Evolutionary conservation across 2,797 vertebrate genomes (phyloP).

Genomic region (Diglossa cyanea): DNA sequence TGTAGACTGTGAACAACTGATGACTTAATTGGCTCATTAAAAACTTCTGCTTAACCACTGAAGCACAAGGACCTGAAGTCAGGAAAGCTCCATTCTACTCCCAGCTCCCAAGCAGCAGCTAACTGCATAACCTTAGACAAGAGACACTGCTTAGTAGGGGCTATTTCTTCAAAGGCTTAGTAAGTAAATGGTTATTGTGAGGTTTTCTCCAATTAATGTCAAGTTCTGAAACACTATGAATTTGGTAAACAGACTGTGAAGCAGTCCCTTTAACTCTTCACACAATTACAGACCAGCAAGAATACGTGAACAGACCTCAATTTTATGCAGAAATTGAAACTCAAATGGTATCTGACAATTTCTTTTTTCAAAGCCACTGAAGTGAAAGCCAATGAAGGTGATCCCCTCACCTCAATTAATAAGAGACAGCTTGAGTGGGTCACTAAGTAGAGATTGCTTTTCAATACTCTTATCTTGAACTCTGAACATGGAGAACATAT

Average conservation of each 20-base stretch:
- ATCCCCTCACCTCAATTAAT: neutral
- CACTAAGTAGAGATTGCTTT: neutral
- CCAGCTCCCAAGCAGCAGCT: neutral
- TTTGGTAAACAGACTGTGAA: neutral
- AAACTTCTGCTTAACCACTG: slow-evolving; percentile 35
- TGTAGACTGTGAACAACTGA: slow-evolving; percentile 47
- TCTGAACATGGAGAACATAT: neutral
- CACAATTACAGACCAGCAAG: neutral
- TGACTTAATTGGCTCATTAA: slow-evolving; percentile 65
- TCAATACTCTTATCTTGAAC: neutral
- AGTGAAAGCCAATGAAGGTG: neutral
- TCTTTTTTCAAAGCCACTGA: neutral
- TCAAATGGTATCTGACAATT: neutral
- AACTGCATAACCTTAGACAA: neutral
- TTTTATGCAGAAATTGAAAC: neutral
- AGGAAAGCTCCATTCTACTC: neutral
- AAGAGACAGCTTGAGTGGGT: neutral
- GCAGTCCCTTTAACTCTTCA: neutral
- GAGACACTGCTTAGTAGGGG: neutral
- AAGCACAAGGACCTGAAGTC: slow-evolving; percentile 19
- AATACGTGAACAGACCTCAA: neutral
- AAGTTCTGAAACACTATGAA: neutral
- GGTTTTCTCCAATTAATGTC: neutral
- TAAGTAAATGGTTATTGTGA: neutral
- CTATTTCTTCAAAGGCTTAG: neutral